A percentile compares a stretch with the other conserved stretches of the same genome.
These are phyloP conservation scores for Neodiprion virginianus DNA, from an alignment of 1,140 invertebrate genomes.

Conservation along the genomic window DNA sequence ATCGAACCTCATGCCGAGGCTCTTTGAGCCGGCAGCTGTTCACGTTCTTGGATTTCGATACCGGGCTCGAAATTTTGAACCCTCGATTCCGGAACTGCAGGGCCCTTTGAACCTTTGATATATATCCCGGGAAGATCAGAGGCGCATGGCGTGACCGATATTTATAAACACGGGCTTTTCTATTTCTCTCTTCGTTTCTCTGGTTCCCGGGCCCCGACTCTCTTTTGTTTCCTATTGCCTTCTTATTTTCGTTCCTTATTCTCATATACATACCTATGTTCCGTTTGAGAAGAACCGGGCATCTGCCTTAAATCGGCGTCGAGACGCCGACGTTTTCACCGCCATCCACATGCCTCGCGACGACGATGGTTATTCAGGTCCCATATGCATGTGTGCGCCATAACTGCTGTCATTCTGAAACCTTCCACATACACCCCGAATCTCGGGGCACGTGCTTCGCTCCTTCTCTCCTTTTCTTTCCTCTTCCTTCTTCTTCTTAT, in stretches of 20 bases:
- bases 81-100: too few relatives aligned
- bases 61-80: too few relatives aligned
- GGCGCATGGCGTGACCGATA: neutral
- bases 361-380: neutral
- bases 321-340: neutral
- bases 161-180: neutral
- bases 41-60: too few relatives aligned
- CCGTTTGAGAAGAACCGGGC: neutral
- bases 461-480: neutral
- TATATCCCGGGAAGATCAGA: neutral
- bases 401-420: neutral
- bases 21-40: too few relatives aligned
- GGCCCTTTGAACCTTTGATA: neutral
- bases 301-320: neutral
- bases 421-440: neutral
- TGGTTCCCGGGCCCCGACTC: neutral
- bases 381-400: neutral
- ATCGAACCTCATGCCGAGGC: too few relatives aligned
- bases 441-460: neutral
- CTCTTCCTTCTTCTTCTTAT: neutral
- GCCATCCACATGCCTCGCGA: neutral
- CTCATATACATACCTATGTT: neutral
- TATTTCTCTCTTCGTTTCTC: neutral
- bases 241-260: neutral
- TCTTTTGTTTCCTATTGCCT: neutral